Evolutionary conservation across 2,113 vertebrate species (phyloP).

Genomic region (Anguilla japonica): DNA sequence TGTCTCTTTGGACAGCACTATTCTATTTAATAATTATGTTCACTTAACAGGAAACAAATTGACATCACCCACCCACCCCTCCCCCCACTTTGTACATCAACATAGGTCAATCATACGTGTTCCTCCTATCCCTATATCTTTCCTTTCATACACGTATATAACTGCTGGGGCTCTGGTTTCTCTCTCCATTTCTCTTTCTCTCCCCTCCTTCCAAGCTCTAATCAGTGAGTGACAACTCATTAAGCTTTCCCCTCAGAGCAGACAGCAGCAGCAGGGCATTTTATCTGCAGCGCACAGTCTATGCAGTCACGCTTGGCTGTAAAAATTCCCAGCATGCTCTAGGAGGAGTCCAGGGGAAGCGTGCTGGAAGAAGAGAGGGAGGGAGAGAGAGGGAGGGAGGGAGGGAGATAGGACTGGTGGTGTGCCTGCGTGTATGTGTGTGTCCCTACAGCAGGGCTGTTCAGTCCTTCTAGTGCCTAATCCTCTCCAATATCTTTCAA

Average conservation of each 20-base stretch:
- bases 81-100: constrained; percentile 10
- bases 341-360: constrained; percentile 24
- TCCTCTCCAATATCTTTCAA: constrained; percentile 85
- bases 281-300: constrained; percentile 46
- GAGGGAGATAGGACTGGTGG: not conserved
- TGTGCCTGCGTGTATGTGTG: not conserved
- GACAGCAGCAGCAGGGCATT: constrained; percentile 37
- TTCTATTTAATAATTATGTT: not conserved
- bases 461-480: constrained; percentile 70
- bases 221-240: constrained; percentile 49
- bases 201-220: constrained; percentile 21
- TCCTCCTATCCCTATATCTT: constrained; percentile 25
- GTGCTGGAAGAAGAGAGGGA: constrained; percentile 23
- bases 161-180: not conserved
- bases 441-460: constrained; percentile 23
- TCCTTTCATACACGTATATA: constrained; percentile 6
- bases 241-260: constrained; percentile 42
- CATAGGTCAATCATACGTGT: constrained; percentile 14
- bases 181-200: not conserved
- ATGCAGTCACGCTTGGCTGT: constrained; percentile 39
- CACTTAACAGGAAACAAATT: too few relatives aligned
- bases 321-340: constrained; percentile 39
- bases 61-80: too few relatives aligned
- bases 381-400: constrained; percentile 12
- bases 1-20: not conserved